phyloP scores from a whole-genome alignment of 2,797 vertebrate genomes.

The Delichon dasypus region DNA sequence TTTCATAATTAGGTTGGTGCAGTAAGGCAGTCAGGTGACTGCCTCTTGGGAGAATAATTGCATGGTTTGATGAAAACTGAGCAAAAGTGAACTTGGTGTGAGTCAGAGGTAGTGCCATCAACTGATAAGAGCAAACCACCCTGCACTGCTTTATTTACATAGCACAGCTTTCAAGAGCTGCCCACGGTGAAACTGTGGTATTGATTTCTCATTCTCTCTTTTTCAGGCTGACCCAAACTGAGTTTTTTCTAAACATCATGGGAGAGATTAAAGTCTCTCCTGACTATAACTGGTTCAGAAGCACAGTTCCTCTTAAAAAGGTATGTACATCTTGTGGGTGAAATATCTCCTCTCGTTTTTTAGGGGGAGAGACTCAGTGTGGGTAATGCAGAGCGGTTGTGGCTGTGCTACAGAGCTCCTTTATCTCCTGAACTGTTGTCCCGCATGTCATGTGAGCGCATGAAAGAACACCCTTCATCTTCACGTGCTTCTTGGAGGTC shows the following conservation, averaged over 20 bases:
- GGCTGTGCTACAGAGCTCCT: background rate
- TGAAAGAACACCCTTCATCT: background rate
- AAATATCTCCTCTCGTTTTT: background rate
- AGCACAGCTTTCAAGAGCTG: background rate
- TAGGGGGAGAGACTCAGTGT: no score
- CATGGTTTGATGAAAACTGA: background rate
- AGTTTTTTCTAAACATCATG: constrained; percentile 79
- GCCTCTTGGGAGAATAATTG: background rate
- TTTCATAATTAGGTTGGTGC: background rate
- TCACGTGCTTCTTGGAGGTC: background rate
- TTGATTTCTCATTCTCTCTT: constrained; percentile 42
- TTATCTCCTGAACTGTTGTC: background rate
- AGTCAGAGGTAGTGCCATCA: background rate
- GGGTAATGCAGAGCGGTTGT: background rate
- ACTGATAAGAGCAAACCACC: background rate
- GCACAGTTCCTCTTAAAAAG: constrained; percentile 95
- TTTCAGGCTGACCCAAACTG: constrained; percentile 66
- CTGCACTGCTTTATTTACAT: background rate
- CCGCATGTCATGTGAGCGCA: accelerated
- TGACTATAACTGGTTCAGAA: constrained; percentile 99
- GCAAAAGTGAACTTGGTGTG: background rate
- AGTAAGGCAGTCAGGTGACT: background rate
- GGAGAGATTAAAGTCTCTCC: constrained; percentile 98
- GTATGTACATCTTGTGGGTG: constrained; percentile 72
- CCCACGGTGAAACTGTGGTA: background rate